Evolutionary conservation across 2,888 invertebrate genomes (phyloP), one percentile per base, ranked within the genome.

Genomic region (Ophioninae sp.): DNA sequence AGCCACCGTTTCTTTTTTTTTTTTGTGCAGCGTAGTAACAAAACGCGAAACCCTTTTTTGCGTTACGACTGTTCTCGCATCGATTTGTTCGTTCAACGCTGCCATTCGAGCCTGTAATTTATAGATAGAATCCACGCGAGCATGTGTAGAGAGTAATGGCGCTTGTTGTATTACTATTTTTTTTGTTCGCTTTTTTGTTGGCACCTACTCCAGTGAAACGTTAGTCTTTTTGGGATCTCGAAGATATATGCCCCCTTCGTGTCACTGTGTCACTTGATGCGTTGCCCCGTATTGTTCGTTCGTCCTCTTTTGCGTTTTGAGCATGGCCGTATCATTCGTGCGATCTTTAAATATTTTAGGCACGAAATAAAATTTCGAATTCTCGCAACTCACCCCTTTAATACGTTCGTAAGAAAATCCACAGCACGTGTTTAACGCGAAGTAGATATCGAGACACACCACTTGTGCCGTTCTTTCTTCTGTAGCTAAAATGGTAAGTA

Each of bases 401-500:
- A 72, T 65, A 57, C 30, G 44, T 73, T 79, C 65, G 64, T 64
- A 67, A 69, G 78, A 65, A 44, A 79, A 70, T 79, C 64, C 79
- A 67, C 79, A 79, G 73, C 72, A 67, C 73, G 79, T 79, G 50
- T 50, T 50, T 79, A 61, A 79, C 65, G 72, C 73, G 67, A 79
- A 73, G 67, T 79, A 78, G 77, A 56, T 20, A 79, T 68, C 68
- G 59, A 56, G 59, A 73, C 37, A 65, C 61, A 57, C 65, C 82
- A 73, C 50, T 83, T 62, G 69, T 81, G 79, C 69, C 56, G 83
- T 82, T 75, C n/a, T 85, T 70, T 80, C 79, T 80, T 82, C 82
- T 68, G 62, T 84, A 79, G 65, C 65, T 69, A 74, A 72, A 30
- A 74, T 81, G 81, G 81, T 85, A 81, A 85, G 83, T 85, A 81